phyloP scores from a whole-genome alignment of 92 coral and sea anemone species.

The Palythoa heliodiscus region DNA sequence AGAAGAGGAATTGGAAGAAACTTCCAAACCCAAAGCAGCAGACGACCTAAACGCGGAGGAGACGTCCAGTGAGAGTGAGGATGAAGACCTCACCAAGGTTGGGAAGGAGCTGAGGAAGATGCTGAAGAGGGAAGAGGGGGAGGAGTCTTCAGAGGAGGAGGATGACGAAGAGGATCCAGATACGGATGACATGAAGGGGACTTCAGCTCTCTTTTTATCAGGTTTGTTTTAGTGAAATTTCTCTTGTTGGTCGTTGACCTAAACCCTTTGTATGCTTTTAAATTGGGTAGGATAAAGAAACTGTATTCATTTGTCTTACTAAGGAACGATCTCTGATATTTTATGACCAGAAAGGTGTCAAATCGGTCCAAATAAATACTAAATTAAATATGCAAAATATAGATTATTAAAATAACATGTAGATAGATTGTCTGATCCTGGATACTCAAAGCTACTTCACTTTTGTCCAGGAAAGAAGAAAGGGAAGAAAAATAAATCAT shows the following conservation, averaged over 20 bases:
- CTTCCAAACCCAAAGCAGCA: constrained; percentile 81
- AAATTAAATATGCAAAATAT: too few relatives aligned
- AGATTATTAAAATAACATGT: too few relatives aligned
- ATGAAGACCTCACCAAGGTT: constrained; percentile 89
- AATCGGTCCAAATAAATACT: too few relatives aligned
- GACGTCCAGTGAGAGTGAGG: constrained; percentile 91
- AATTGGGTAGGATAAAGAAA: too few relatives aligned
- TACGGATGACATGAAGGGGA: constrained; percentile 80
- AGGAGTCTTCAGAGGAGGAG: constrained; percentile 83
- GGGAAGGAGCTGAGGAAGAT: constrained; percentile 91
- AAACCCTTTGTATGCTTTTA: too few relatives aligned
- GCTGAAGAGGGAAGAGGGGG: constrained; percentile 83
- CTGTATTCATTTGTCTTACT: too few relatives aligned
- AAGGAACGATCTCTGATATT: too few relatives aligned
- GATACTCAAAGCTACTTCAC: too few relatives aligned
- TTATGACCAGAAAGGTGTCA: too few relatives aligned
- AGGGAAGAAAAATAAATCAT: constrained; percentile 69
- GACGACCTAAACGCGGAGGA: constrained; percentile 95
- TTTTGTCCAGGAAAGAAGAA: constrained; percentile 72
- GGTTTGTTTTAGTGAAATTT: constrained; percentile 49
- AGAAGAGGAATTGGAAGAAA: constrained; percentile 63
- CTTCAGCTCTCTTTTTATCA: constrained; percentile 91
- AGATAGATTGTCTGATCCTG: too few relatives aligned
- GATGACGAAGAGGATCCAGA: constrained; percentile 87
- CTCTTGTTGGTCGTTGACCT: neutral